Evolutionary conservation across 2,113 vertebrate species (phyloP), one percentile per base, ranked within the genome.

Genomic region (Boulengeromyrus knoepffleri): DNA sequence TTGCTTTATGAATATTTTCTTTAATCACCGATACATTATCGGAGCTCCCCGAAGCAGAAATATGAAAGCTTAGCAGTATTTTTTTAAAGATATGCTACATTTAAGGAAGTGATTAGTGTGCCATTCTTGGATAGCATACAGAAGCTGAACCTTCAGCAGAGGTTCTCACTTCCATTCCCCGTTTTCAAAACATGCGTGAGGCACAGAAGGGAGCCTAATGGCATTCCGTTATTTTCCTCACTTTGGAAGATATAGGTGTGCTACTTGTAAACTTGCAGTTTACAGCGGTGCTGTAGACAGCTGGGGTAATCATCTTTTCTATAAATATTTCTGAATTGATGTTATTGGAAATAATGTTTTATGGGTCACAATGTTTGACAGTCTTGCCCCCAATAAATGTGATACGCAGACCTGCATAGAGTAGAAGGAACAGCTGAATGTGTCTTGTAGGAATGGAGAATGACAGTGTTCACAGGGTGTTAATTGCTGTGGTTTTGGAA

Each of bases 1-100:
- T 85, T 89, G 74, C 85, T 89, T 89, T 86, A 89, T 89, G 89
- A 89, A 85, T 85, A 89, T 85, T 89, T 47, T 62, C 74, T 85
- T 62, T 88, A 88, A 89, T 85, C 89, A 89, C 47, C 8, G 83
- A 85, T 85, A 89, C 49, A 62, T 89, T 89, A 89, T 85, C 83
- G 19, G 24, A 46, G 53, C 36, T 36, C 56, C 56, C 83, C 39
- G 89, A 85, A 85, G 89, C 89, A 89, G 53, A 89, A 89, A 89
- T 46, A 31, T 85, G 50, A 85, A 45, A 42, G 56, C 80, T 86
- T 77, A 89, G 89, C 89, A 89, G 39, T 85, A 85, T 62, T 66
- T 62, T 62, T 46, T 89, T 88, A 56, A 87, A 87, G 15, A 27
- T 13, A 53, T 17, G 47, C 49, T 53, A 24, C n/a, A 53, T 87